Percentiles rank a stretch among this genome's conserved stretches.
Conservation (phyloP, 2,888 invertebrate genomes). For the Trachelus stipa region DNA sequence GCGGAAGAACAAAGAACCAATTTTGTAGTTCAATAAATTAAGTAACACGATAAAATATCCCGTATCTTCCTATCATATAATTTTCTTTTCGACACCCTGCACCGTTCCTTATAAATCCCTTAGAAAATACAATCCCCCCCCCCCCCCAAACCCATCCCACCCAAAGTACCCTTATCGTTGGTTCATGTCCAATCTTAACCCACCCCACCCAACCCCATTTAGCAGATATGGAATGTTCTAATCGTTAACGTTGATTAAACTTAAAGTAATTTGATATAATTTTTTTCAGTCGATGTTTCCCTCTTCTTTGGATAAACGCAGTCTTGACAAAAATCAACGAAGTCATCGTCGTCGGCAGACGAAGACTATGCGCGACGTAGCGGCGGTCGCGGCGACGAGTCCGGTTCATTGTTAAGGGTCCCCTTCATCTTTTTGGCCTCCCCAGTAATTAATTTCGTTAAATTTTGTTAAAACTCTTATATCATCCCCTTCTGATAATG, state of each 20-base stretch:
- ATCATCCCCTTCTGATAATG: neutral
- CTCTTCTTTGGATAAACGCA: conserved; percentile 58
- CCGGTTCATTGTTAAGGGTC: neutral
- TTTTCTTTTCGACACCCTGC: neutral
- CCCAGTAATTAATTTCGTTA: neutral
- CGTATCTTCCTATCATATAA: neutral
- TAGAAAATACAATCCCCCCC: neutral
- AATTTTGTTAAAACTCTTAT: neutral
- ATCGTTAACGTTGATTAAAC: conserved; percentile 38
- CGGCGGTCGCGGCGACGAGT: neutral
- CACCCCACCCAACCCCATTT: neutral
- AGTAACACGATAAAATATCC: neutral
- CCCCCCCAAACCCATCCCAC: neutral
- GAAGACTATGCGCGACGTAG: neutral
- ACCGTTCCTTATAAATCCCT: neutral
- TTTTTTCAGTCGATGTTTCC: conserved; percentile 49
- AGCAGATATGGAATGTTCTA: conserved; percentile 15
- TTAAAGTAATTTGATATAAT: conserved; percentile 35
- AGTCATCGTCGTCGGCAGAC: neutral
- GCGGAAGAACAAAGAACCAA: neutral
- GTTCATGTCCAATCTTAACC: neutral
- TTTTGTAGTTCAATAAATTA: neutral
- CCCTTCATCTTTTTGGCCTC: neutral
- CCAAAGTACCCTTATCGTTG: neutral
- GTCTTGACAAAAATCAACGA: conserved; percentile 47